phyloP scores from a whole-genome alignment of 2,113 vertebrate species.

The Otis tarda region DNA sequence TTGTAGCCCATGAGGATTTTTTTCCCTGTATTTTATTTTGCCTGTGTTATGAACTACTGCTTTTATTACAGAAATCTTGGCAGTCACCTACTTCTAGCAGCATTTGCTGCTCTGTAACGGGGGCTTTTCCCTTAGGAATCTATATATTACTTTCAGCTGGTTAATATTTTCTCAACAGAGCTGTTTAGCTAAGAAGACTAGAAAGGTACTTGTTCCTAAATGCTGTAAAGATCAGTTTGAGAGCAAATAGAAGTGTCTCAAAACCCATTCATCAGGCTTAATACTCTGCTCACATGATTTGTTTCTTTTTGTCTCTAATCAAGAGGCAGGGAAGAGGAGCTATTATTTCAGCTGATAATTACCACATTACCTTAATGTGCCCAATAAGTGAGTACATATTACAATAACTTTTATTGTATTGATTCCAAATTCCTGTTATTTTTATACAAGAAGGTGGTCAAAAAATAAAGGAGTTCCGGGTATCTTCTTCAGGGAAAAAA shows the following conservation, averaged over 20 bases:
- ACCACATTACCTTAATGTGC: background rate
- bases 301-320: background rate
- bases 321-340: background rate
- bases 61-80: conserved; percentile 16
- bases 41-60: background rate
- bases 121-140: background rate
- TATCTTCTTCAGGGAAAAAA: background rate
- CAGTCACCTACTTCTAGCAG: background rate
- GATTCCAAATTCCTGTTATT: background rate
- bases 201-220: background rate
- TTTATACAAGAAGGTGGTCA: background rate
- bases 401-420: background rate
- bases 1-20: background rate
- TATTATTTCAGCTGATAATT: conserved; percentile 24
- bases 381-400: background rate
- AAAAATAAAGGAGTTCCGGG: background rate
- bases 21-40: background rate
- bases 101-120: background rate
- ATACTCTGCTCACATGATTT: background rate
- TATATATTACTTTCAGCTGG: background rate
- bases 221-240: background rate
- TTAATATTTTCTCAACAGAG: conserved; percentile 18
- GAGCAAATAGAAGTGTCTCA: background rate
- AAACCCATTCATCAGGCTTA: background rate
- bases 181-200: conserved; percentile 3